A percentile compares a stretch with the other conserved stretches of the same genome.
phyloP scores from a whole-genome alignment of 2,888 invertebrate species.

The Lasioglossum marginatum region DNA sequence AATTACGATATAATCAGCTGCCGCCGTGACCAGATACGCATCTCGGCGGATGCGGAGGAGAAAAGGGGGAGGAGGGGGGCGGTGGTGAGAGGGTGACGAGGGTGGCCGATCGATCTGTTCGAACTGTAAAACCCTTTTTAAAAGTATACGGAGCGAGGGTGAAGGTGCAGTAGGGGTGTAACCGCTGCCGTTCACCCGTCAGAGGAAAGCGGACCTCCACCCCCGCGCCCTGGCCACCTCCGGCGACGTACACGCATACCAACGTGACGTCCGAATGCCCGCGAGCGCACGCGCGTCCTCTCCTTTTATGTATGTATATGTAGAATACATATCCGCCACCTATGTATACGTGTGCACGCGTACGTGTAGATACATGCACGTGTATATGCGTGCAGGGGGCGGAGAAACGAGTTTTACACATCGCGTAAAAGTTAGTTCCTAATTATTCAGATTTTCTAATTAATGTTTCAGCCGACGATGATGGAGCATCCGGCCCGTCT shows the following conservation, averaged over 20 bases:
- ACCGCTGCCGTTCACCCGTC: constrained; percentile 56
- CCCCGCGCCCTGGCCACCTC: constrained; percentile 22
- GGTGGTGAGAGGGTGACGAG: neutral
- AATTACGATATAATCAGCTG: constrained; percentile 82
- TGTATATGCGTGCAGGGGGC: constrained; percentile 13
- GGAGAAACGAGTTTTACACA: constrained; percentile 70
- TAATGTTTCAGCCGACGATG: constrained; percentile 82
- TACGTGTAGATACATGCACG: neutral
- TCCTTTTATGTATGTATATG: neutral
- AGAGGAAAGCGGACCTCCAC: constrained; percentile 65
- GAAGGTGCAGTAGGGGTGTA: constrained; percentile 52
- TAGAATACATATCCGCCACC: neutral
- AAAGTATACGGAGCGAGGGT: constrained; percentile 67
- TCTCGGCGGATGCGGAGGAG: constrained; percentile 60
- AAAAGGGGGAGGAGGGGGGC: constrained; percentile 18
- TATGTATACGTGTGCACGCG: neutral
- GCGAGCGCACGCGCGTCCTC: constrained; percentile 7
- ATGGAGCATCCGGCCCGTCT: constrained; percentile 76
- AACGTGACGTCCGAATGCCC: constrained; percentile 5
- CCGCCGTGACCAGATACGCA: constrained; percentile 80
- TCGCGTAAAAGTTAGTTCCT: constrained; percentile 82
- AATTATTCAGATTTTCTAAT: constrained; percentile 84
- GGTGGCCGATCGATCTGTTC: constrained; percentile 79
- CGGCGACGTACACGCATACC: constrained; percentile 40
- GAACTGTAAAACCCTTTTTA: constrained; percentile 73